Conservation (phyloP, 2,113 vertebrate genomes). For the Pterophyllum scalare region DNA sequence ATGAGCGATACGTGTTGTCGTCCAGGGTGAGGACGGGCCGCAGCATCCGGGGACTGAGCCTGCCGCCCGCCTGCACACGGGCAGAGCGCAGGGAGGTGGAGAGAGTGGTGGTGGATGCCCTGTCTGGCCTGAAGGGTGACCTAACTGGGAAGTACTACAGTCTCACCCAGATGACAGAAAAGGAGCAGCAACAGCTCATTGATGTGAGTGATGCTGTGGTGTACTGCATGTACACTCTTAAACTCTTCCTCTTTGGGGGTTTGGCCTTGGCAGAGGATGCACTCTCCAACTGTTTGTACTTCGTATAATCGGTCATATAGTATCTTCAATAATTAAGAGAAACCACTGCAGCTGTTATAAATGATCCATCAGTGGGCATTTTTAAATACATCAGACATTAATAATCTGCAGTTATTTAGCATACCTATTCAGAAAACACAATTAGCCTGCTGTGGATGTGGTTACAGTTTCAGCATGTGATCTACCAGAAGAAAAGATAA, state of each 20-base stretch:
- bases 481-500: neutral
- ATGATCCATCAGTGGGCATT: neutral
- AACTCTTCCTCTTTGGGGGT: neutral
- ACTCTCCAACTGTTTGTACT: neutral
- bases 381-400: neutral
- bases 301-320: neutral
- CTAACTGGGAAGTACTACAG: constrained; percentile 79
- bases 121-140: constrained; percentile 74
- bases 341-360: neutral
- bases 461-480: neutral
- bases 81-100: constrained; percentile 83
- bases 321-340: too few relatives aligned
- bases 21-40: constrained; percentile 90
- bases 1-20: constrained; percentile 94
- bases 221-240: neutral
- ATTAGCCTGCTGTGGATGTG: neutral
- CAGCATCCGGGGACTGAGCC: constrained; percentile 81
- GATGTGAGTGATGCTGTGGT: constrained; percentile 66
- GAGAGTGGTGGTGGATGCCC: constrained; percentile 79
- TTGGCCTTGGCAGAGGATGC: neutral
- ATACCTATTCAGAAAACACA: neutral
- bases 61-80: constrained; percentile 81
- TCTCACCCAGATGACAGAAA: constrained; percentile 79
- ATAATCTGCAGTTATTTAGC: neutral
- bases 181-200: constrained; percentile 83